Conservation (phyloP, 2,888 invertebrate genomes). For the Mechanitis messenoides region DNA sequence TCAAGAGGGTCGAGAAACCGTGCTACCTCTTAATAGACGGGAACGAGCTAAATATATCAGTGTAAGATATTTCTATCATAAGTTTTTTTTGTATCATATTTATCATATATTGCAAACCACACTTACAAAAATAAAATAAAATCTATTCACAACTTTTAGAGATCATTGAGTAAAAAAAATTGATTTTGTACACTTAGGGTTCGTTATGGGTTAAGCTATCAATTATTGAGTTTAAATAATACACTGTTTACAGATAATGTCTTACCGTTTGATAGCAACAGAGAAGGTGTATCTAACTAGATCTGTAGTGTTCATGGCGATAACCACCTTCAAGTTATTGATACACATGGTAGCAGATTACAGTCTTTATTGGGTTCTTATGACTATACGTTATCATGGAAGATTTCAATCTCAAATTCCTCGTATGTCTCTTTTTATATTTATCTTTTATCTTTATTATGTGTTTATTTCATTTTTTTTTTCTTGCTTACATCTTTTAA, state of each 20-base stretch:
- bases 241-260: constrained; percentile 65
- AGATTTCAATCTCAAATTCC: constrained; percentile 43
- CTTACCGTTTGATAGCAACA: constrained; percentile 74
- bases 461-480: not conserved
- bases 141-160: too few species aligned
- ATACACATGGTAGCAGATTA: constrained; percentile 87
- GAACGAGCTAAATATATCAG: constrained; percentile 80
- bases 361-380: constrained; percentile 86
- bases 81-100: not conserved
- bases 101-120: too few species aligned
- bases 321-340: constrained; percentile 82
- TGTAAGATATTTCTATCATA: constrained; percentile 50
- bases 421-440: constrained; percentile 39
- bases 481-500: not conserved
- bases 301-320: constrained; percentile 77
- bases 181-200: too few species aligned
- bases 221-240: not conserved
- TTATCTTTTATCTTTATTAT: not conserved
- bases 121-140: too few species aligned
- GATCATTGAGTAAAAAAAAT: too few species aligned
- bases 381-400: constrained; percentile 57
- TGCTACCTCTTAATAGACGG: constrained; percentile 80
- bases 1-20: constrained; percentile 77
- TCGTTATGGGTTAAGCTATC: not conserved
- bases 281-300: constrained; percentile 76